Evolutionary conservation across 2,797 vertebrate species (phyloP).

Genomic region (Melanotaenia trifasciata): DNA sequence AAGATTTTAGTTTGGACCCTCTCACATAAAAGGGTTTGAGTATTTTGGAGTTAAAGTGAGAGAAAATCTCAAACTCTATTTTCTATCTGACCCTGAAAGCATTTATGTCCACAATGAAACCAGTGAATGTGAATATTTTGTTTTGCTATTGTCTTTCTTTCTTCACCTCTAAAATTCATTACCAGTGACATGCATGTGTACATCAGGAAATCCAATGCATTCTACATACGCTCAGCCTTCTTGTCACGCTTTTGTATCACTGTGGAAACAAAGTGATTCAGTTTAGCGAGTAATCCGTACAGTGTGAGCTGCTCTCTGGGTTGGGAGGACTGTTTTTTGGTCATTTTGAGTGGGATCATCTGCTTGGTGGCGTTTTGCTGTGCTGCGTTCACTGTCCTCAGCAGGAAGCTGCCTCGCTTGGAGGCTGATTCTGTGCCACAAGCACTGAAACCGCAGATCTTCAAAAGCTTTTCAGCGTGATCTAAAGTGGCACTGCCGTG

Average conservation of each 20-base stretch:
- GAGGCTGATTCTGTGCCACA: constrained; percentile 17
- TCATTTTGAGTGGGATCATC: constrained; percentile 30
- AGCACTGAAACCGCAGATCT: constrained; percentile 44
- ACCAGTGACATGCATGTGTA: constrained; percentile 13
- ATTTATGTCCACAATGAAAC: constrained; percentile 30
- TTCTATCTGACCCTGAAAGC: constrained; percentile 5
- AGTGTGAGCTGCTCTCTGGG: constrained; percentile 48
- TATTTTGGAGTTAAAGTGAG: neutral
- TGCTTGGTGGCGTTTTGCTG: constrained; percentile 37
- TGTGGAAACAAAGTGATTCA: constrained; percentile 49
- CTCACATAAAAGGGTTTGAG: constrained; percentile 4
- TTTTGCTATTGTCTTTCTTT: constrained; percentile 45
- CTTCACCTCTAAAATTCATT: constrained; percentile 12
- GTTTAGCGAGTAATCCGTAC: constrained; percentile 59
- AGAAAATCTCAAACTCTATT: neutral
- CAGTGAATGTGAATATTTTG: constrained; percentile 50
- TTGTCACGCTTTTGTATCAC: constrained; percentile 36
- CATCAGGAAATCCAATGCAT: neutral
- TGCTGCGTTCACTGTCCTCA: constrained; percentile 48
- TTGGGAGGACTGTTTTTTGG: constrained; percentile 29
- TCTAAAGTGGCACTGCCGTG: constrained; percentile 47
- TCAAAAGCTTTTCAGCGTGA: constrained; percentile 44
- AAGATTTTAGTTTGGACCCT: neutral
- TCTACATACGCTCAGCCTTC: neutral
- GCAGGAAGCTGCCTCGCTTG: constrained; percentile 42